Evolutionary conservation across 2,113 vertebrate species (phyloP).

Genomic region (Leptobrachium leishanense): DNA sequence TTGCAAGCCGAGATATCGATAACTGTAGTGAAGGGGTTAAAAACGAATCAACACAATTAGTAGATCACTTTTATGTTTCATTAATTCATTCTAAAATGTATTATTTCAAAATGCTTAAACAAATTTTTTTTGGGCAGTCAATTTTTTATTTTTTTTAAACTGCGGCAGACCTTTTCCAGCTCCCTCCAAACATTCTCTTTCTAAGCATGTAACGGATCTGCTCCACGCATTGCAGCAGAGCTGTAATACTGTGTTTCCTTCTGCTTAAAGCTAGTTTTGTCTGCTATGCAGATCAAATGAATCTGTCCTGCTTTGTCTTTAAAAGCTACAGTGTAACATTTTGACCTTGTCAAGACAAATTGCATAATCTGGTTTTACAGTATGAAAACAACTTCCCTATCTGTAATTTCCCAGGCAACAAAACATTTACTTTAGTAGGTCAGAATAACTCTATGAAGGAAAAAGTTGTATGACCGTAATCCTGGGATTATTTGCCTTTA

Average conservation of each 20-base stretch:
- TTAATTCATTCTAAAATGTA: no score
- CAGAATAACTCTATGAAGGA: neutral
- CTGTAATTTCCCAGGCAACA: conserved; percentile 12
- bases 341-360: conserved; percentile 29
- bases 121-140: no score
- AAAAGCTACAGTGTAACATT: conserved; percentile 14
- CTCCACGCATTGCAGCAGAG: conserved; percentile 14
- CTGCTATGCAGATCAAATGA: conserved; percentile 27
- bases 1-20: no score
- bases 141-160: no score
- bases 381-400: conserved; percentile 21
- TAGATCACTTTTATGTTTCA: no score
- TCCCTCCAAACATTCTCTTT: neutral
- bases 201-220: neutral
- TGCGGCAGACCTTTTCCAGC: no score
- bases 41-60: no score
- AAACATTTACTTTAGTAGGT: conserved; percentile 16
- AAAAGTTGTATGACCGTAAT: no score
- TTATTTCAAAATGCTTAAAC: no score
- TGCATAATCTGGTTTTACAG: conserved; percentile 16
- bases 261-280: neutral
- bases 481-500: no score
- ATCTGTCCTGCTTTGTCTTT: conserved; percentile 21
- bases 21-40: no score
- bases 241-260: neutral